Conservation (phyloP, 2,113 vertebrate species). For the Psephotus haematonotus region DNA sequence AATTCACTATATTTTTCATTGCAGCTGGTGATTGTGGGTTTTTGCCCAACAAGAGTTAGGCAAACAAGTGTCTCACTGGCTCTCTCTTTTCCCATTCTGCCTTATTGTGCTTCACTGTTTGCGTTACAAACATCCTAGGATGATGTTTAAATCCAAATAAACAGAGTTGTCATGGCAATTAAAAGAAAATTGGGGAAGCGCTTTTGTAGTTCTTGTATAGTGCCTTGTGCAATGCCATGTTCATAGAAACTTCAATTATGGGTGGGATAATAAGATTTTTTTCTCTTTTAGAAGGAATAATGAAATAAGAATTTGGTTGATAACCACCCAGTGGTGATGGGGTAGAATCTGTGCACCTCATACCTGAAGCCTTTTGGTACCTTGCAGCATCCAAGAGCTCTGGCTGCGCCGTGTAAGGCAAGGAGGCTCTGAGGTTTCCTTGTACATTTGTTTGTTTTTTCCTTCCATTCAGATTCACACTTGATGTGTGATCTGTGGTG, state of each 20-base stretch:
- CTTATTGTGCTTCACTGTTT: background rate
- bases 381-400: background rate
- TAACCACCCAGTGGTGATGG: background rate
- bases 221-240: background rate
- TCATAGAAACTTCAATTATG: background rate
- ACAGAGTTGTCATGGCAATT: slow-evolving; percentile 38
- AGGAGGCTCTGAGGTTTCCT: background rate
- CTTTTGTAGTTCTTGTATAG: background rate
- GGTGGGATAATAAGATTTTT: background rate
- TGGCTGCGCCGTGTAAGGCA: rapidly evolving
- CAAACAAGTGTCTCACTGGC: background rate
- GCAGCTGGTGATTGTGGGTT: background rate
- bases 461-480: background rate
- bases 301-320: background rate
- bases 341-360: background rate
- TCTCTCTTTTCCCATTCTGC: background rate
- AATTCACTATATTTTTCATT: background rate
- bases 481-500: background rate
- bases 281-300: background rate
- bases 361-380: background rate
- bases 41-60: background rate
- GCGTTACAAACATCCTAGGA: background rate
- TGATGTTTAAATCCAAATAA: slow-evolving; percentile 36
- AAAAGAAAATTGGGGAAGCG: background rate
- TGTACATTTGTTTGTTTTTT: background rate